These are phyloP conservation scores for Agrotis puta DNA, from an alignment of 2,888 invertebrate genomes.

Conservation along the genomic window DNA sequence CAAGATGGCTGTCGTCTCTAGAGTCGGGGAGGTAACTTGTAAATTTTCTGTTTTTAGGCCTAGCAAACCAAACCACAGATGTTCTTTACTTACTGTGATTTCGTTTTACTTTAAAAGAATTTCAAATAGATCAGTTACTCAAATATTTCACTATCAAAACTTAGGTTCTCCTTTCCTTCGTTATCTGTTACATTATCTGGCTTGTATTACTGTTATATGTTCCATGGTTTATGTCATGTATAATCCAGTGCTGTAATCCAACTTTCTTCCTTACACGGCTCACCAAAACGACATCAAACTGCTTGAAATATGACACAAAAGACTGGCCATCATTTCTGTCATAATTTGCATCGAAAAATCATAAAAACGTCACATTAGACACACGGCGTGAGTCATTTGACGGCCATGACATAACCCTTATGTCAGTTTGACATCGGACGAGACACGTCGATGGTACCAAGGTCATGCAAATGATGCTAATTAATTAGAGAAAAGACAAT, in stretches of 20 bases:
- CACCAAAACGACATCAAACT: conserved; percentile 1
- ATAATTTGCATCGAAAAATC: conserved; percentile 81
- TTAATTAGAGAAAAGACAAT: conserved; percentile 51
- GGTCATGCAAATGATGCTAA: conserved; percentile 55
- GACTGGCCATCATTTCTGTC: conserved; percentile 75
- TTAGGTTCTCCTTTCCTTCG: no score
- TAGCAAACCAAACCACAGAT: not conserved
- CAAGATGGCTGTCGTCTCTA: conserved; percentile 48
- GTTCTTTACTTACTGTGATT: not conserved
- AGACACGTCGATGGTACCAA: conserved; percentile 51
- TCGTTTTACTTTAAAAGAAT: not conserved
- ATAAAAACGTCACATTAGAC: conserved; percentile 81
- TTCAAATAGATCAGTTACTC: not conserved
- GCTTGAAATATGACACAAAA: conserved; percentile 74
- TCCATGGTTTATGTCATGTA: not conserved
- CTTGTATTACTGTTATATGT: not conserved
- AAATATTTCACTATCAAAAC: not conserved
- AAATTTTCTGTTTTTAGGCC: conserved; percentile 2
- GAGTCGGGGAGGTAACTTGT: conserved; percentile 10
- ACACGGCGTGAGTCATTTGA: conserved; percentile 62
- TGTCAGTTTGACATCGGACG: conserved; percentile 35
- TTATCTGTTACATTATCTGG: not conserved
- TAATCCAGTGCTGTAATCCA: no score
- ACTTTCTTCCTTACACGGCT: not conserved
- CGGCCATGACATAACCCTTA: conserved; percentile 57